Evolutionary conservation across 1,140 invertebrate species (phyloP).

Genomic region (Drosophila kanapiae): DNA sequence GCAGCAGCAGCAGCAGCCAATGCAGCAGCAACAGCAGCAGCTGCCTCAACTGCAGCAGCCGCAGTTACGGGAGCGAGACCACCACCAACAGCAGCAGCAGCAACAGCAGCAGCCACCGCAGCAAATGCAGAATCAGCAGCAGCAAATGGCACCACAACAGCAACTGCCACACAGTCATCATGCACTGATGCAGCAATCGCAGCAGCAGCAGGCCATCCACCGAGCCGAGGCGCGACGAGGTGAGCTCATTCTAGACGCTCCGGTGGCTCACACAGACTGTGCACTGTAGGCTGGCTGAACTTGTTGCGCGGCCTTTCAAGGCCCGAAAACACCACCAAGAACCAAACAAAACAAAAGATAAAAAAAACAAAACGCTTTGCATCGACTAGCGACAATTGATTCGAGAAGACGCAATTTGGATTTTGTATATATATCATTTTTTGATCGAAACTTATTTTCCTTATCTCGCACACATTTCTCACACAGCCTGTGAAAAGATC

Average conservation of each 20-base stretch:
- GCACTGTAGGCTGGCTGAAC: constrained; percentile 40
- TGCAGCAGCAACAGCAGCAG: constrained; percentile 29
- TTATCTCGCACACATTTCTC: constrained; percentile 7
- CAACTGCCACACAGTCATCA: constrained; percentile 71
- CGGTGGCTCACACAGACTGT: constrained; percentile 16
- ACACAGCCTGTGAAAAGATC: not conserved
- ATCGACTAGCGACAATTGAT: constrained; percentile 39
- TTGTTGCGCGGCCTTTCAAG: constrained; percentile 39
- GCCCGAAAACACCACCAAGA: not conserved
- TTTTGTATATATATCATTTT: constrained; percentile 13
- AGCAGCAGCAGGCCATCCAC: constrained; percentile 76
- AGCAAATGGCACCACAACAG: constrained; percentile 34
- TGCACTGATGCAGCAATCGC: constrained; percentile 73
- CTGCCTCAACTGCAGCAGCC: constrained; percentile 42
- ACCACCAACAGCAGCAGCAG: constrained; percentile 50
- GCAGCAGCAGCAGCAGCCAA: constrained; percentile 16
- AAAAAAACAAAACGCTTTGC: constrained; percentile 16
- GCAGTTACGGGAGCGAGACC: constrained; percentile 56
- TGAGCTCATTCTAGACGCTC: constrained; percentile 48
- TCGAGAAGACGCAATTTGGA: constrained; percentile 40
- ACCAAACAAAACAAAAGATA: constrained; percentile 12
- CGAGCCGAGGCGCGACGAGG: constrained; percentile 73
- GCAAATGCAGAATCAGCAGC: constrained; percentile 23
- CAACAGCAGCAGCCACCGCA: constrained; percentile 37
- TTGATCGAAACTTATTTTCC: not conserved